These are phyloP conservation scores for Chauna torquata DNA, from an alignment of 2,113 vertebrate genomes.

Conservation along the genomic window DNA sequence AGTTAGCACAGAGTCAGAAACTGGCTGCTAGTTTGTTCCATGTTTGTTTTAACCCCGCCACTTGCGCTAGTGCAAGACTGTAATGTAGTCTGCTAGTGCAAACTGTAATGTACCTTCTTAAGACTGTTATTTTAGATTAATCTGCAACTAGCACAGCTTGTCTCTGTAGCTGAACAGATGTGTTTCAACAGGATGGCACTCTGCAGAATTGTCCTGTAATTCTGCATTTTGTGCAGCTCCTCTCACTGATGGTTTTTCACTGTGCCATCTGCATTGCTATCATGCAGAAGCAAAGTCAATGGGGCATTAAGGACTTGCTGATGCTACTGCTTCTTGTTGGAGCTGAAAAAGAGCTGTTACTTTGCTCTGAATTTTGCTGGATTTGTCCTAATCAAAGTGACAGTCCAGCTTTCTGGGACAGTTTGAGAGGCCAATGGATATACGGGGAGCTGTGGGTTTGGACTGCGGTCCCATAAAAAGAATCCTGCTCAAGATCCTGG, in stretches of 20 bases:
- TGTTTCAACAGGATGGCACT: constrained; percentile 23
- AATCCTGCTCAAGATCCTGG: background rate
- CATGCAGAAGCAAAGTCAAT: background rate
- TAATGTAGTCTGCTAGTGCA: too few relatives aligned
- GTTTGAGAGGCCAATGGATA: background rate
- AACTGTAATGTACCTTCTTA: background rate
- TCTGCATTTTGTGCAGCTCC: background rate
- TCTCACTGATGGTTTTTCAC: background rate
- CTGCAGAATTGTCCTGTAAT: background rate
- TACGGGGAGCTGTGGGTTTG: background rate
- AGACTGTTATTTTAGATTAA: background rate
- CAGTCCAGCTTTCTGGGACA: background rate
- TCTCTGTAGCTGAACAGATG: constrained; percentile 35
- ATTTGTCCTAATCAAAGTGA: background rate
- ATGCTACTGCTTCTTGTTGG: background rate
- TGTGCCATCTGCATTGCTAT: background rate
- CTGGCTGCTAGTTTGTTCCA: background rate
- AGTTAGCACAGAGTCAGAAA: background rate
- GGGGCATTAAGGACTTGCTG: constrained; percentile 27
- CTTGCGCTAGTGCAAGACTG: background rate
- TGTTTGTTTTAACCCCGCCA: background rate
- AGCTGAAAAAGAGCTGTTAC: background rate
- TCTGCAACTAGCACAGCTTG: constrained; percentile 21
- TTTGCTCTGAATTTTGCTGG: background rate
- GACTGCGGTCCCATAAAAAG: background rate